Conservation (phyloP, 2,797 vertebrate species). For the Apodemus agrarius region DNA sequence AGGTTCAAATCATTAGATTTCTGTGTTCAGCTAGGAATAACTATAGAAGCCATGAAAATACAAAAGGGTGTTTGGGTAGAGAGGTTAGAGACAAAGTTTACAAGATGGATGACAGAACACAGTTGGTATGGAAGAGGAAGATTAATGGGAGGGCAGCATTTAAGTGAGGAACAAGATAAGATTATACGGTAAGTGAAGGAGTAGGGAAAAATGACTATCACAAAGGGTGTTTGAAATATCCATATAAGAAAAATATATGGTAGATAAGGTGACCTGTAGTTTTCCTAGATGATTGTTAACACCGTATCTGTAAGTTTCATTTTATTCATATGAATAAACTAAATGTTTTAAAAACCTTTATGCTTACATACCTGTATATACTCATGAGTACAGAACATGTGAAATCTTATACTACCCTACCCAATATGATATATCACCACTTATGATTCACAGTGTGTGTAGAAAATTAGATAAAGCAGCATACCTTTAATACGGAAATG, state of each 20-base stretch:
- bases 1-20: not conserved
- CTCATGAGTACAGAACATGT: not conserved
- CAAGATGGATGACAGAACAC: too few species aligned
- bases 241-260: not conserved
- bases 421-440: not conserved
- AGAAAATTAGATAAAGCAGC: not conserved
- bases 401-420: not conserved
- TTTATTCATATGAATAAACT: not conserved
- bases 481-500: not conserved
- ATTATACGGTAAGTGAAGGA: not conserved
- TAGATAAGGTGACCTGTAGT: not conserved
- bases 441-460: not conserved
- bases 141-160: not conserved
- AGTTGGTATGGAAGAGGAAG: not conserved
- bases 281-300: not conserved
- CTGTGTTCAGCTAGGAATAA: not conserved
- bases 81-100: too few species aligned
- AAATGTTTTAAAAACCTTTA: not conserved
- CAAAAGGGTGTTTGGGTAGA: too few species aligned
- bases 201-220: not conserved
- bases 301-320: not conserved
- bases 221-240: not conserved
- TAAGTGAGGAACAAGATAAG: not conserved
- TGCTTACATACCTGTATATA: not conserved
- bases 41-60: too few species aligned